phyloP scores from a whole-genome alignment of 2,113 vertebrate genomes.

The Formicarius rufipectus region DNA sequence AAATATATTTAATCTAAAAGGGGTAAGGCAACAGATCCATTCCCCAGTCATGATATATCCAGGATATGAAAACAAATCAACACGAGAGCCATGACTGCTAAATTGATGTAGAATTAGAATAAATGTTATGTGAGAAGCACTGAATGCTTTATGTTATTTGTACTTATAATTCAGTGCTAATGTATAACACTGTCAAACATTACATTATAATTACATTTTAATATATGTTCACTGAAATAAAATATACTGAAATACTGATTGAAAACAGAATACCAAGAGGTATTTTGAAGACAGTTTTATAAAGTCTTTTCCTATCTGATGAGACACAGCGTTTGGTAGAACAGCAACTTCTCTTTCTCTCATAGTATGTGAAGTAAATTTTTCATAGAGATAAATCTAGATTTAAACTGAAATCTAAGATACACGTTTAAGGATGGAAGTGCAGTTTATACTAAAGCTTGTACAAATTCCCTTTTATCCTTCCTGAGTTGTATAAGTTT shows the following conservation, averaged over 20 bases:
- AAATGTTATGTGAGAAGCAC: not conserved
- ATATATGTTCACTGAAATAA: not conserved
- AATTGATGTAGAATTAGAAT: not conserved
- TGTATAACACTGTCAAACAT: not conserved
- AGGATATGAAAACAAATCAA: not conserved
- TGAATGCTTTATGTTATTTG: not conserved
- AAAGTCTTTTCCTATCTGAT: not conserved
- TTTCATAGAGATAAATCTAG: not conserved
- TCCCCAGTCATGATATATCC: not conserved
- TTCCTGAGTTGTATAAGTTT: not conserved
- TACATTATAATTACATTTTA: too few species aligned
- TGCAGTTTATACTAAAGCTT: not conserved
- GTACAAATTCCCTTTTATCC: not conserved
- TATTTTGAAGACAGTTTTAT: not conserved
- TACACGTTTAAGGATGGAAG: not conserved
- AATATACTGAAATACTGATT: not conserved
- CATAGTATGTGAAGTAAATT: not conserved
- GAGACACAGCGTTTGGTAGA: not conserved
- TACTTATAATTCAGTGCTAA: not conserved
- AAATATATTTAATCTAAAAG: not conserved
- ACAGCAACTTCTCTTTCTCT: not conserved
- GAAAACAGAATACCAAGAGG: not conserved
- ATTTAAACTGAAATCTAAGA: not conserved
- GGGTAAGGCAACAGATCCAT: not conserved
- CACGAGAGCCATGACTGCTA: not conserved